Evolutionary conservation across 2,888 invertebrate genomes (phyloP).

Genomic region (Chalcosyrphus nemorum): DNA sequence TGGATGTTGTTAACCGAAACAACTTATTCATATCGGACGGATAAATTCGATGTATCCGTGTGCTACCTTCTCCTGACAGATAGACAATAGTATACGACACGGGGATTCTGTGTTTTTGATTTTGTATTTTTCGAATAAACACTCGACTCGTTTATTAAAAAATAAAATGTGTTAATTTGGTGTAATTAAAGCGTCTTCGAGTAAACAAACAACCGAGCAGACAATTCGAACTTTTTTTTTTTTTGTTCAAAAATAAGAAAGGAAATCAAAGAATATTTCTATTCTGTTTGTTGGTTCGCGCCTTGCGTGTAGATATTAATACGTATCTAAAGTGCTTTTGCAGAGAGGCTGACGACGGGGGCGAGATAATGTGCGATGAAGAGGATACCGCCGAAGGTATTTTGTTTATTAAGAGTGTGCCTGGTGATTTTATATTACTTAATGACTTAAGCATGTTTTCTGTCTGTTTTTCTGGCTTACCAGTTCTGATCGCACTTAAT

Average conservation of each 20-base stretch:
- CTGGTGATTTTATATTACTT: conserved; percentile 37
- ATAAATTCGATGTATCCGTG: background rate
- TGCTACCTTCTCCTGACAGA: background rate
- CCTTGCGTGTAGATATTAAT: conserved; percentile 14
- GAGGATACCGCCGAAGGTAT: conserved; percentile 54
- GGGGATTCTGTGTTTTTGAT: background rate
- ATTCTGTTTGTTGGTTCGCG: conserved; percentile 4
- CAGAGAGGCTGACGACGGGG: background rate
- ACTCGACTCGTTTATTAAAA: conserved; percentile 25
- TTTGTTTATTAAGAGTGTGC: conserved; percentile 50
- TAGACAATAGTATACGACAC: background rate
- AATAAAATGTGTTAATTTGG: conserved; percentile 54
- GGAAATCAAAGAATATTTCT: conserved; percentile 27
- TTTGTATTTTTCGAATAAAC: conserved; percentile 44
- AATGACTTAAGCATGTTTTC: conserved; percentile 23
- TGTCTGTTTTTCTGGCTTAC: conserved; percentile 29
- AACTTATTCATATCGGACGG: conserved; percentile 27
- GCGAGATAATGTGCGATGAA: conserved; percentile 55
- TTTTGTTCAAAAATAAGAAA: too few relatives aligned
- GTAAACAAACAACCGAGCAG: conserved; percentile 40
- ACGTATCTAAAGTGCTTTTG: conserved; percentile 43
- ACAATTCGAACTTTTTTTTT: too few relatives aligned
- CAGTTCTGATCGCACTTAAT: background rate
- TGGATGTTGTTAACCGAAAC: conserved; percentile 47
- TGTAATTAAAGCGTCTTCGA: conserved; percentile 40